A percentile compares a stretch with the other conserved stretches of the same genome.
phyloP scores from a whole-genome alignment of 2,113 vertebrate species.

The Micromys minutus region DNA sequence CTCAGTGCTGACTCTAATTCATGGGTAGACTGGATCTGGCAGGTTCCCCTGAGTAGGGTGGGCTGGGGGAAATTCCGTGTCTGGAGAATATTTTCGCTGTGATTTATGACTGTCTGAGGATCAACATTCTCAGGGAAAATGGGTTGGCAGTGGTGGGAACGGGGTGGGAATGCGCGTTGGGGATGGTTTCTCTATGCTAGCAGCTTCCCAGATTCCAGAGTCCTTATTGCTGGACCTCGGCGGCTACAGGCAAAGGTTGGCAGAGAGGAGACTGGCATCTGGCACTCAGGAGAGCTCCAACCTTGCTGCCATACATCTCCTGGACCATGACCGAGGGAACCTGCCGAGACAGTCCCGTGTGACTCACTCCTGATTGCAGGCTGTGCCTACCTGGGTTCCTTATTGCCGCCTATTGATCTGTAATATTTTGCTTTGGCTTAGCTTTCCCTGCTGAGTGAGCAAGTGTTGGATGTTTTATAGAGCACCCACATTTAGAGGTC shows the following conservation, averaged over 20 bases:
- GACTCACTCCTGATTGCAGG: neutral
- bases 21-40: neutral
- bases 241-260: neutral
- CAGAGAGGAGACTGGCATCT: neutral
- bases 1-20: neutral
- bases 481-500: neutral
- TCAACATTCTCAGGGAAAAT: neutral
- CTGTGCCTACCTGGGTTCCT: neutral
- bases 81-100: conserved; percentile 34
- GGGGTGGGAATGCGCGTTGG: rapidly evolving
- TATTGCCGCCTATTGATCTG: neutral
- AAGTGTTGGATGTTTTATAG: neutral
- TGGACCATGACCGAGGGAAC: neutral
- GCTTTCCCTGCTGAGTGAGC: neutral
- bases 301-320: neutral
- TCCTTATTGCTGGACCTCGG: neutral
- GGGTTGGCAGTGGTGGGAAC: neutral
- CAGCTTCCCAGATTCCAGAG: neutral
- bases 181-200: neutral
- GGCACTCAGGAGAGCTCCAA: neutral
- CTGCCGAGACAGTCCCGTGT: neutral
- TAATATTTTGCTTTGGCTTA: neutral
- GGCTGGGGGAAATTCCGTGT: neutral
- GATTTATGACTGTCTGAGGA: neutral
- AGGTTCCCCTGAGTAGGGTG: neutral